Percentiles rank a stretch among this genome's conserved stretches.
Evolutionary conservation across 1,140 invertebrate species (phyloP).

Genomic region (Drosophila asahinai): DNA sequence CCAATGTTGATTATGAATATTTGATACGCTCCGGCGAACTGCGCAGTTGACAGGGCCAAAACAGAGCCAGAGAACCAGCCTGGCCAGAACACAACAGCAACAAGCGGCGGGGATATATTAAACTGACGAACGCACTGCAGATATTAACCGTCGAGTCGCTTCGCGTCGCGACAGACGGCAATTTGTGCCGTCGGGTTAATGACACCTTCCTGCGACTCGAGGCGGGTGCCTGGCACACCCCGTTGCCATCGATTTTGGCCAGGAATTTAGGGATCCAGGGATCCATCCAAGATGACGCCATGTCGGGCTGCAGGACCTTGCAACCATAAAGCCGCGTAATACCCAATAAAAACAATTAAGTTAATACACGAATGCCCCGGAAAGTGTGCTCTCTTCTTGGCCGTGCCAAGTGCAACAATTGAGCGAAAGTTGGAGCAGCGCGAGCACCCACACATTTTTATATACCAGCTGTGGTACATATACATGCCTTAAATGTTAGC

Average conservation of each 20-base stretch:
- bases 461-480: background rate
- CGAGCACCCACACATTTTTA: constrained; percentile 6
- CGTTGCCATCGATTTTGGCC: constrained; percentile 39
- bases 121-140: constrained; percentile 26
- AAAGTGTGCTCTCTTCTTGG: constrained; percentile 16
- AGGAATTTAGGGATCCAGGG: constrained; percentile 5
- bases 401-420: constrained; percentile 67
- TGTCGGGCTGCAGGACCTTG: constrained; percentile 27
- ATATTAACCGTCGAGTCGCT: constrained; percentile 12
- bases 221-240: constrained; percentile 10
- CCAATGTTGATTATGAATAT: constrained; percentile 63
- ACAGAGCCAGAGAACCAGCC: background rate
- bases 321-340: constrained; percentile 40
- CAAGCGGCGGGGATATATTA: constrained; percentile 2
- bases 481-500: constrained; percentile 28
- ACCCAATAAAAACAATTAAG: constrained; percentile 52
- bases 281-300: constrained; percentile 28
- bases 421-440: constrained; percentile 33
- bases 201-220: constrained; percentile 23
- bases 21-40: constrained; percentile 60
- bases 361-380: constrained; percentile 44
- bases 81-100: constrained; percentile 11
- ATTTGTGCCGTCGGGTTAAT: constrained; percentile 37
- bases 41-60: constrained; percentile 47
- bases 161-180: constrained; percentile 13